Evolutionary conservation across 37 sponge, comb jelly and placozoan species (phyloP).

Genomic region (Aplysina aerophoba): DNA sequence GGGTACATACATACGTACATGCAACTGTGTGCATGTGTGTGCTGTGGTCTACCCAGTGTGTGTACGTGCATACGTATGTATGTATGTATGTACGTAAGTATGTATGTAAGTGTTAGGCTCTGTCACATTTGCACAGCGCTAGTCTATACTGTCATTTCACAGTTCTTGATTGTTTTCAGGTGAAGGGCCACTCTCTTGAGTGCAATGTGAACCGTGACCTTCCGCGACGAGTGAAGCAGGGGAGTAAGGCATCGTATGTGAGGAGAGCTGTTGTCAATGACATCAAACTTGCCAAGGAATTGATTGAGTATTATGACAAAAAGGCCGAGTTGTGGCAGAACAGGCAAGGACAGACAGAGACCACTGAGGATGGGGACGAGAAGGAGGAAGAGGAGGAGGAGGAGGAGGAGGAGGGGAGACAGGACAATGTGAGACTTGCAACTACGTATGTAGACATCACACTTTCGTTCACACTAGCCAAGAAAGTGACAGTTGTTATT

Average conservation of each 20-base stretch:
- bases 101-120: neutral
- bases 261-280: slow-evolving; percentile 67
- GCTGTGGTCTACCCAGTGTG: no score
- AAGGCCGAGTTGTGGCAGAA: slow-evolving; percentile 69
- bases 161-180: slow-evolving; percentile 27
- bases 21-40: no score
- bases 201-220: slow-evolving; percentile 89
- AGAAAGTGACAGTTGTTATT: no score
- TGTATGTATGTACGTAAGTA: neutral
- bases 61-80: neutral
- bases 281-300: slow-evolving; percentile 48
- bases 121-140: neutral
- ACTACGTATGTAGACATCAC: no score
- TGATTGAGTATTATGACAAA: slow-evolving; percentile 75
- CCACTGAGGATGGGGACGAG: slow-evolving; percentile 5
- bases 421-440: neutral
- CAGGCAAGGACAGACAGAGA: neutral
- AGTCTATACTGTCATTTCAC: neutral
- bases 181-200: slow-evolving; percentile 66
- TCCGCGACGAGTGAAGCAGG: slow-evolving; percentile 74
- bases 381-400: slow-evolving; percentile 17
- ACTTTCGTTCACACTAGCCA: no score
- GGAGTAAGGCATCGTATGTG: slow-evolving; percentile 36
- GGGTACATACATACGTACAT: no score
- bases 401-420: no score